Base-by-base conservation (phyloP, 1,140 invertebrate genomes). In the Drosophila jambulina region DNA sequence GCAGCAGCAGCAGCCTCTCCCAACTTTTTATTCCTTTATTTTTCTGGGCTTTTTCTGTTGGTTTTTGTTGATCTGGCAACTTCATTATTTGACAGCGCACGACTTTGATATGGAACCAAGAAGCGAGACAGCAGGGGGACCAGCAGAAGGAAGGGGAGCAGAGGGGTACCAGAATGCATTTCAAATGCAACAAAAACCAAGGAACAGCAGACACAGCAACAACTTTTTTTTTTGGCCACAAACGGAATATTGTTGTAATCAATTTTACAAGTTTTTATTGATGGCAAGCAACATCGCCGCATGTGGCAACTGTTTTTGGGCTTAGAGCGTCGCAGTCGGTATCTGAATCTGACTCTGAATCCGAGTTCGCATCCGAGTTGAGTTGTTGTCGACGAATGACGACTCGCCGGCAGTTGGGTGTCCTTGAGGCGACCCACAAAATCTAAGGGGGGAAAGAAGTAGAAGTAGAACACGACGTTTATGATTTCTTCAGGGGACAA, bases 1-100 rank as follows among this genome's bases (percentile, higher is more conserved):
- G 68, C 45, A 58, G 48, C 49, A 72, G 61, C 40, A 54, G 54
- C 46, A 69, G 71, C 69, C 79, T 62, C 82, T 80, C 70, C 62
- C 69, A 72, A 54, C 82, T 77, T 63, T 59, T 45, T 48, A 49
- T 59, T 68, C 42, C 36, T 60, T 49, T 58, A 43, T 65, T 65
- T 65, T 51, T 19, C 43, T 58, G 64, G 40, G 54, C 43, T 61
- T 68, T 64, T 68, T 72, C 69, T 86, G 69, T 88, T 78, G 78
- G 85, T 88, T 90, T 90, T 90, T 90, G 70, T 85, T 84, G 85
- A 88, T 84, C 78, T 88, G 85, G 81, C 85, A 88, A 88, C 85
- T 88, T 88, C 85, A 90, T 90, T 90, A 90, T 80, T 90, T 90
- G 85, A 90, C 85, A 90, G 85, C 68, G 82, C 81, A 85, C 85